These are phyloP conservation scores for Dicerorhinus sumatrensis DNA, from an alignment of 2,113 vertebrate species.

Conservation along the genomic window DNA sequence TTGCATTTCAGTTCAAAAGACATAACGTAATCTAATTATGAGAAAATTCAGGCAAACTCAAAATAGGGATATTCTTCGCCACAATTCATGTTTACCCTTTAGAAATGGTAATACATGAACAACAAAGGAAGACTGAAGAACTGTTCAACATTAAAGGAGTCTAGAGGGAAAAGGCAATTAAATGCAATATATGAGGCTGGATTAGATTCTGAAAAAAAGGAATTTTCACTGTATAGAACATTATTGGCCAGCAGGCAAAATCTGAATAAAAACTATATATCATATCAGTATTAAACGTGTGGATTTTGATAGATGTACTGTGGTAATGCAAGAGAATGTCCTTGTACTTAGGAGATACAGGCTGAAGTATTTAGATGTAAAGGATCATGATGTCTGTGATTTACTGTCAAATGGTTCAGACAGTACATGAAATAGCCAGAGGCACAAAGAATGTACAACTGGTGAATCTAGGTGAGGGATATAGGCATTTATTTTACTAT, in stretches of 20 bases:
- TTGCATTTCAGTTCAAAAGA: not conserved
- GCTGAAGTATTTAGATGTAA: not conserved
- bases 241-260: not conserved
- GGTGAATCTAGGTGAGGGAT: not conserved
- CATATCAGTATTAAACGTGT: not conserved
- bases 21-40: not conserved
- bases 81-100: not conserved
- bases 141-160: not conserved
- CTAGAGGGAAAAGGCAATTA: not conserved
- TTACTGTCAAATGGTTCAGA: not conserved
- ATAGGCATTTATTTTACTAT: not conserved
- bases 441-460: not conserved
- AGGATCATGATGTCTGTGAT: not conserved
- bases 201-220: not conserved
- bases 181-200: not conserved
- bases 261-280: not conserved
- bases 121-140: not conserved
- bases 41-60: not conserved
- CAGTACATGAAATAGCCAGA: not conserved
- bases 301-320: not conserved
- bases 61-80: not conserved
- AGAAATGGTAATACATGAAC: not conserved
- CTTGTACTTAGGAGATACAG: not conserved
- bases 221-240: not conserved
- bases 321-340: not conserved